phyloP scores from a whole-genome alignment of 1,140 invertebrate species.

The Heliconius nattereri region DNA sequence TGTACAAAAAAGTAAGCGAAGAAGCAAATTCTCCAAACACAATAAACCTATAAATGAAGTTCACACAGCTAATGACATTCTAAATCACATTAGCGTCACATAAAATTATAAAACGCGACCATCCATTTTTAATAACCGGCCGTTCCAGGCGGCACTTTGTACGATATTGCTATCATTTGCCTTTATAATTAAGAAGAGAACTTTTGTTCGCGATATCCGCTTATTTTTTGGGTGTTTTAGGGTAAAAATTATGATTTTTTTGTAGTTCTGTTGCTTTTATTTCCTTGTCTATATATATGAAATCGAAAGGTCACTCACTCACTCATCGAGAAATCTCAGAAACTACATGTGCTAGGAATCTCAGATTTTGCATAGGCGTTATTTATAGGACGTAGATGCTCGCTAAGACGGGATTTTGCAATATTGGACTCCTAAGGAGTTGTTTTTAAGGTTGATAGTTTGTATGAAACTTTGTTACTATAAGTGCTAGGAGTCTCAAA shows the following conservation, averaged over 20 bases:
- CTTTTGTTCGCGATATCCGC: constrained; percentile 1
- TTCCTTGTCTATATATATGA: neutral
- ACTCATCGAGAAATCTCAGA: too few species aligned
- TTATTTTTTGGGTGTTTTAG: neutral
- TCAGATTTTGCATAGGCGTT: too few species aligned
- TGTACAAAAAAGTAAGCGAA: neutral
- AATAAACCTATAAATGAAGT: neutral
- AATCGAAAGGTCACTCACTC: too few species aligned
- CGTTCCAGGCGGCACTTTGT: constrained; percentile 2
- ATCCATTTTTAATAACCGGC: constrained; percentile 25
- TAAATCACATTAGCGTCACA: constrained; percentile 23
- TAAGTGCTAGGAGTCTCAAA: too few species aligned
- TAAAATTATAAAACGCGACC: constrained; percentile 19
- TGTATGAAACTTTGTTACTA: too few species aligned
- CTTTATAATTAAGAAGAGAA: constrained; percentile 15
- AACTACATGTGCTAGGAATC: too few species aligned
- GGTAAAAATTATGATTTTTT: constrained; percentile 1
- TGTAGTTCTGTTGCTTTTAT: neutral
- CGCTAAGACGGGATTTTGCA: too few species aligned
- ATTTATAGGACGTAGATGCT: too few species aligned
- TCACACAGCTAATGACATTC: neutral
- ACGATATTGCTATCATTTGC: constrained; percentile 21
- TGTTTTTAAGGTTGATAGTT: too few species aligned
- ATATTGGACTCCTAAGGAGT: too few species aligned
- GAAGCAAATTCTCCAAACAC: neutral